A percentile compares a stretch with the other conserved stretches of the same genome.
Conservation (phyloP, 2,113 vertebrate species). For the Hipposideros armiger region DNA sequence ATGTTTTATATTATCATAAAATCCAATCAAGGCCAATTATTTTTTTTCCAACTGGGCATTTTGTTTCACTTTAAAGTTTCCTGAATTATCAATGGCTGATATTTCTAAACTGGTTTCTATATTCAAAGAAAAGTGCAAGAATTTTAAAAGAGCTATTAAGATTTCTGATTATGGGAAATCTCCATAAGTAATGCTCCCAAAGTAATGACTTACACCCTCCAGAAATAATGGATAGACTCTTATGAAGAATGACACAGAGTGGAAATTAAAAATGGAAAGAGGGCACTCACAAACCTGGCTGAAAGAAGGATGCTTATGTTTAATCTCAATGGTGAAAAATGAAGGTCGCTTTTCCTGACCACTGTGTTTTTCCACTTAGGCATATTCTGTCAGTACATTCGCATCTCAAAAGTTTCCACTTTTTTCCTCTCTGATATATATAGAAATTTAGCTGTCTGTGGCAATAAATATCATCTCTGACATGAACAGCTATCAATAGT, state of each 20-base stretch:
- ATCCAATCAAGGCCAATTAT: neutral
- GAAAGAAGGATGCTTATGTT: slow-evolving; percentile 29
- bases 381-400: slow-evolving; percentile 79
- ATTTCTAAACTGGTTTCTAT: slow-evolving; percentile 18
- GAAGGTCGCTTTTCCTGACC: slow-evolving; percentile 65
- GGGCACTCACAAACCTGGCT: slow-evolving; percentile 58
- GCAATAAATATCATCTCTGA: slow-evolving; percentile 85
- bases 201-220: neutral
- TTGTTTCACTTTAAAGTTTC: neutral
- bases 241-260: neutral
- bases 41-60: neutral
- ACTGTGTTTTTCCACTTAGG: slow-evolving; percentile 73
- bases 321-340: slow-evolving; percentile 75
- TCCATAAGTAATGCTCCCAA: neutral
- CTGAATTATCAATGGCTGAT: neutral
- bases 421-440: slow-evolving; percentile 69
- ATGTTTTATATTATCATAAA: neutral
- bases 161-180: slow-evolving; percentile 6
- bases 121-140: neutral
- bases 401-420: slow-evolving; percentile 77
- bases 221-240: neutral
- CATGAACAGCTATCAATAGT: slow-evolving; percentile 82
- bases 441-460: slow-evolving; percentile 83
- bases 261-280: neutral
- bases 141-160: neutral